These are phyloP conservation scores for Camponotus fellah DNA, from an alignment of 2,888 invertebrate genomes.

Conservation along the genomic window DNA sequence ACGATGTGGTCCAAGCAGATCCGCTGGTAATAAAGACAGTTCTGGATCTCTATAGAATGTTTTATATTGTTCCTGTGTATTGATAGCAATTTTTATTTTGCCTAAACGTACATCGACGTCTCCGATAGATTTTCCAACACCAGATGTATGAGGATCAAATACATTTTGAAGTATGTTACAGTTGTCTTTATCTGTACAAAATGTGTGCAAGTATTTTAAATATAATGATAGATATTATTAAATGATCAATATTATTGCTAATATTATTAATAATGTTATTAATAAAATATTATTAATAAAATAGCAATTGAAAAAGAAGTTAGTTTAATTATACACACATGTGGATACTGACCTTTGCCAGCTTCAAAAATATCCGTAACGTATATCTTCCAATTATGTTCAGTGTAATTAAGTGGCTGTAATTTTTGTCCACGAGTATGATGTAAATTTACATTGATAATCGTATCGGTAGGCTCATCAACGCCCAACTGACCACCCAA, in stretches of 20 bases:
- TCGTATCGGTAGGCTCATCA: conserved; percentile 90
- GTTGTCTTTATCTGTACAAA: conserved; percentile 87
- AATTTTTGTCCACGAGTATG: conserved; percentile 88
- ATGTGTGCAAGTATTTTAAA: not conserved
- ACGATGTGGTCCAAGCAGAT: conserved; percentile 92
- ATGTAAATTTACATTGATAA: conserved; percentile 93
- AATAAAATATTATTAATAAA: not conserved
- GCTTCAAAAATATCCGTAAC: conserved; percentile 95
- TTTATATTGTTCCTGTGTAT: conserved; percentile 87
- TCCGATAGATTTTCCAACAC: conserved; percentile 91
- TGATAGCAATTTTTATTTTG: conserved; percentile 90
- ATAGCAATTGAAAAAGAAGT: not conserved
- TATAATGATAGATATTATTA: not conserved
- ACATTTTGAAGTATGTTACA: conserved; percentile 95
- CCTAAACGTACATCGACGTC: conserved; percentile 93
- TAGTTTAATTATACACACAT: not conserved
- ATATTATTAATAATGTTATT: too few species aligned
- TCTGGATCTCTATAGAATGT: conserved; percentile 91
- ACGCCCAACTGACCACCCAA: conserved; percentile 86
- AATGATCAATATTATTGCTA: not conserved
- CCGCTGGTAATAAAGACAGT: conserved; percentile 90
- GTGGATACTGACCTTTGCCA: conserved; percentile 86
- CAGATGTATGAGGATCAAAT: conserved; percentile 93
- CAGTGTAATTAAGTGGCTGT: conserved; percentile 88
- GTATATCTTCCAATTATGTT: conserved; percentile 95